Base-by-base conservation (phyloP, 2,113 vertebrate genomes). In the Sorex fumeus region DNA sequence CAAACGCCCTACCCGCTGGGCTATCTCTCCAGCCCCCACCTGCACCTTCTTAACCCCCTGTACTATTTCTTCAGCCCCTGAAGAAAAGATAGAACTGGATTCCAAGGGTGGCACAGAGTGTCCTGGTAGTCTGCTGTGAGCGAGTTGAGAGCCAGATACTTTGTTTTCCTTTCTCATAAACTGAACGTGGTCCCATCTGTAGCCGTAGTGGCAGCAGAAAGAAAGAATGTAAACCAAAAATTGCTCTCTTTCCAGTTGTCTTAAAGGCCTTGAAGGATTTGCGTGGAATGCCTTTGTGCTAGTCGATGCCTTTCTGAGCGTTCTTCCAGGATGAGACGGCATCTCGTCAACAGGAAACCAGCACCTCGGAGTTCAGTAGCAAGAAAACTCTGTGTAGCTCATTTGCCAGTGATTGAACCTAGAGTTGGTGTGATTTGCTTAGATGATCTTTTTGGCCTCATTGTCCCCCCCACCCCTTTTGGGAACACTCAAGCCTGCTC, bases 261-360 rank as follows among this genome's bases (percentile, higher is more conserved):
- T 91, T 88, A 34, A 47, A 91, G 47, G 40, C 60, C 47, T 69
- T 75, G 74, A 91, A 34, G 30, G 4, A 32, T 87, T 84, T 86
- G 5, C 62, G 87, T 91, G 36, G 81, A 87, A 66, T 77, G 53
- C 23, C 16, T 87, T 19, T 53, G 40, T 91, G 71, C 71, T 77
- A 30, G 79, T 28, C 67, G 47, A 43, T 50, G 34, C 70, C 77
- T 40, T 23, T 25, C 36, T 66, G 79, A 91, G 53, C 34, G 32
- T 72, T 62, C 45, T 72, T 86, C 34, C 82, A n/a, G 86, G 66
- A 71, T 91, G 64, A 69, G 34, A 78, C 43, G 60, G 18, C 18
- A 34, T 10, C 19, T 40, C 15, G 25, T 25, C 70, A 23, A 71
- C 57, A 80, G 60, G 25, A 82, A 67, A 62, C 64, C 40, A 77